These are phyloP conservation scores for Noturus placidus DNA, from an alignment of 2,113 vertebrate genomes.

Conservation along the genomic window DNA sequence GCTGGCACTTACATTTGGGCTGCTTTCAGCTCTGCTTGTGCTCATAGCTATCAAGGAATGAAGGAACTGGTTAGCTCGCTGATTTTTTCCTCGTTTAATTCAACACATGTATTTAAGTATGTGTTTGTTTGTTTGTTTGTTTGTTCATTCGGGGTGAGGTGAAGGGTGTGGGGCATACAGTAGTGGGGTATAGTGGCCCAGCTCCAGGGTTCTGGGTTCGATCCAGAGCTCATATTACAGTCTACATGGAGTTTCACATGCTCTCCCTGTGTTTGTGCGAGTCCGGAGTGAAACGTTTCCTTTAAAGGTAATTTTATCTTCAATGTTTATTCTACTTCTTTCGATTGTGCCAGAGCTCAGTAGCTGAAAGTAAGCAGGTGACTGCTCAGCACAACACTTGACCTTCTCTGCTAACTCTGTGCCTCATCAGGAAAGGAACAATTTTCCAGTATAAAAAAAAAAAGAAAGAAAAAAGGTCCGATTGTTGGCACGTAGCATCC, in stretches of 20 bases:
- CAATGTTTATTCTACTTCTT: neutral
- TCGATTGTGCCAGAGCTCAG: neutral
- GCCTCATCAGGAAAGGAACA: neutral
- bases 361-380: neutral
- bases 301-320: neutral
- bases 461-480: neutral
- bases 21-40: slow-evolving; percentile 39
- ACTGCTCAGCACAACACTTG: neutral
- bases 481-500: neutral
- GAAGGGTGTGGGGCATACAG: too few relatives aligned
- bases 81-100: slow-evolving; percentile 48
- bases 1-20: slow-evolving; percentile 25
- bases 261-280: neutral
- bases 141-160: neutral
- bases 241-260: too few relatives aligned
- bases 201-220: neutral
- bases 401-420: neutral
- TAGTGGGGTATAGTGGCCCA: neutral
- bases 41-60: slow-evolving; percentile 36
- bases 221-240: too few relatives aligned
- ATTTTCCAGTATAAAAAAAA: neutral
- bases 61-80: slow-evolving; percentile 49
- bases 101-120: neutral
- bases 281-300: neutral
- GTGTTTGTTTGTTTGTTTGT: neutral